phyloP scores from a whole-genome alignment of 2,797 vertebrate species.

The Alosa sapidissima region DNA sequence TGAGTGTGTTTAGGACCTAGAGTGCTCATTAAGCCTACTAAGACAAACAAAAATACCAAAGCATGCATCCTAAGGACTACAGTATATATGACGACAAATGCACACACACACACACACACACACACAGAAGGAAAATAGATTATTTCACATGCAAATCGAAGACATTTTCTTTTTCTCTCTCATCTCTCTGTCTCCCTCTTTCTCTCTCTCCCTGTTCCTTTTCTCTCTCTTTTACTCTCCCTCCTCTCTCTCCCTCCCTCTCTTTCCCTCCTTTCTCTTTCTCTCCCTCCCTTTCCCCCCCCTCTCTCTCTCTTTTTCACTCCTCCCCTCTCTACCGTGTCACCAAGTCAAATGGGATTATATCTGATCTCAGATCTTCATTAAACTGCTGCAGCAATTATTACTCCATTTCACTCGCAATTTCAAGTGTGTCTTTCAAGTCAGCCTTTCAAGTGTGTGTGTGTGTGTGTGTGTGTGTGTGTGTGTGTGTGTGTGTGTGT shows the following conservation, averaged over 20 bases:
- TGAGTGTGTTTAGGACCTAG: background rate
- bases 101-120: no score
- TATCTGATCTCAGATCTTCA: slow-evolving; percentile 49
- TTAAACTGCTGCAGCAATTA: slow-evolving; percentile 43
- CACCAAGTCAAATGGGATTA: slow-evolving; percentile 50
- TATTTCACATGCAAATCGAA: background rate
- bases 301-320: background rate
- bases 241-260: background rate
- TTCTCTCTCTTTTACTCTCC: background rate
- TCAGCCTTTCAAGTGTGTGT: slow-evolving; percentile 9
- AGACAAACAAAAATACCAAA: no score
- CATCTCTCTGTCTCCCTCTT: background rate
- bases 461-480: slow-evolving; percentile 1
- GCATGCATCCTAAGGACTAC: no score
- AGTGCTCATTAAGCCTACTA: background rate
- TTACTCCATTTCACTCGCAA: slow-evolving; percentile 35
- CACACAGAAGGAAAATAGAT: background rate
- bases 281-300: background rate
- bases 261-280: background rate
- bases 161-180: background rate
- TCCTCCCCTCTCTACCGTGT: background rate
- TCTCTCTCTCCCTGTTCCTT: background rate
- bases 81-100: background rate
- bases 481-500: background rate
- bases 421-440: slow-evolving; percentile 34